phyloP scores from a whole-genome alignment of 37 sponge, comb jelly and placozoan genomes.

The Theonella swinhoei region DNA sequence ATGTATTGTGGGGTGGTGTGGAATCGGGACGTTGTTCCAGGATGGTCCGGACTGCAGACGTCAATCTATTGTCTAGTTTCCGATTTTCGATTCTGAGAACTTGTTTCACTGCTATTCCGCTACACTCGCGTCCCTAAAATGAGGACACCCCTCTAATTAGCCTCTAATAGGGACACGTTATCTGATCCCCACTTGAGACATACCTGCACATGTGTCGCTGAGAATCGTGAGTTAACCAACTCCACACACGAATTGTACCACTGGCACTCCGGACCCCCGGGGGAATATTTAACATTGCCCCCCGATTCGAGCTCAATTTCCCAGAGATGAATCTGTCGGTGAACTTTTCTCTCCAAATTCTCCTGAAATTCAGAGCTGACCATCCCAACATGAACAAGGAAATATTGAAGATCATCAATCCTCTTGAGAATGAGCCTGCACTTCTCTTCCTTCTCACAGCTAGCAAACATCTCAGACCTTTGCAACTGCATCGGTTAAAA shows the following conservation, averaged over 20 bases:
- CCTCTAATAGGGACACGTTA: too few relatives aligned
- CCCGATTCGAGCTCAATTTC: conserved; percentile 73
- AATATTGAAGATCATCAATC: neutral
- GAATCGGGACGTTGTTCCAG: conserved; percentile 22
- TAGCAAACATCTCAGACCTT: too few relatives aligned
- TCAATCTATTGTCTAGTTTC: conserved; percentile 36
- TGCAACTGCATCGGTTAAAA: too few relatives aligned
- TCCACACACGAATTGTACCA: conserved; percentile 77
- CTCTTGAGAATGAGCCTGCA: neutral
- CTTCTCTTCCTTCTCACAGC: neutral
- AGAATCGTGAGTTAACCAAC: conserved; percentile 61
- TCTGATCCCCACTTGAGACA: conserved; percentile 27
- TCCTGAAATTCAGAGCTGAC: neutral
- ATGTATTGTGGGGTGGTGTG: neutral
- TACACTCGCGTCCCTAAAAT: conserved; percentile 42
- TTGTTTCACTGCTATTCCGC: conserved; percentile 49
- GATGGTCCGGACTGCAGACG: neutral
- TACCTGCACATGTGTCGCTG: conserved; percentile 36
- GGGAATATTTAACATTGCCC: conserved; percentile 67
- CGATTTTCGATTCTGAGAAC: conserved; percentile 69
- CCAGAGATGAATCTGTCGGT: conserved; percentile 16
- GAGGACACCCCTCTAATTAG: conserved; percentile 27
- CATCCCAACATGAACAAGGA: neutral
- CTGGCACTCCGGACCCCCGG: conserved; percentile 36
- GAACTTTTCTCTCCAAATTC: neutral